phyloP scores from a whole-genome alignment of 53 echinoderm and acorn worm species.

The Mesocentrotus franciscanus region DNA sequence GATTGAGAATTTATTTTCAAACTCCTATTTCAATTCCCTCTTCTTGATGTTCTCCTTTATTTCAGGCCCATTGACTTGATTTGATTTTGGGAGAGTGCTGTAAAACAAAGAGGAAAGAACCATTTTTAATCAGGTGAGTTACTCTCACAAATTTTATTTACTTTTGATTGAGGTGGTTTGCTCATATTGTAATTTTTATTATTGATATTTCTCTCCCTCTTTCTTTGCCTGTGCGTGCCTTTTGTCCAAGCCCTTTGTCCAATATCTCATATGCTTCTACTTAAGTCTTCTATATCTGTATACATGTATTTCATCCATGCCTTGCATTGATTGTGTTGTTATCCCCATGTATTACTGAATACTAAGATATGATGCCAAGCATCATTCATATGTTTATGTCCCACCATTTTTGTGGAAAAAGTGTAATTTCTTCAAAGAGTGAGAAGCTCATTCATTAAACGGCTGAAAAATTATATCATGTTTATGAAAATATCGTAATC shows the following conservation, averaged over 20 bases:
- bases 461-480: too few species aligned
- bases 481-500: too few species aligned
- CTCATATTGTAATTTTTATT: neutral
- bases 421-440: neutral
- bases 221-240: neutral
- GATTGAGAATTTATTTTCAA: constrained; percentile 41
- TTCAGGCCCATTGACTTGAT: constrained; percentile 45
- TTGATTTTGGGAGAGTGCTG: constrained; percentile 1
- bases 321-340: neutral
- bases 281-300: neutral
- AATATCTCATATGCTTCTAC: neutral
- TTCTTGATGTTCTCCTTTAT: neutral
- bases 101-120: constrained; percentile 1
- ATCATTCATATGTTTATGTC: neutral
- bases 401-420: neutral
- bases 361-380: neutral
- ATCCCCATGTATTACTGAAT: neutral
- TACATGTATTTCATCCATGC: neutral
- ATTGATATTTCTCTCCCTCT: neutral
- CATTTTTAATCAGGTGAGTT: constrained; percentile 7
- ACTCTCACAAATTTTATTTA: constrained; percentile 5
- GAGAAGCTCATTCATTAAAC: too few species aligned
- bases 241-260: neutral
- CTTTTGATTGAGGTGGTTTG: neutral
- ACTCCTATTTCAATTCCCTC: neutral